These are phyloP conservation scores for Apodemia duryi DNA, from an alignment of 2,888 invertebrate species.

Conservation along the genomic window DNA sequence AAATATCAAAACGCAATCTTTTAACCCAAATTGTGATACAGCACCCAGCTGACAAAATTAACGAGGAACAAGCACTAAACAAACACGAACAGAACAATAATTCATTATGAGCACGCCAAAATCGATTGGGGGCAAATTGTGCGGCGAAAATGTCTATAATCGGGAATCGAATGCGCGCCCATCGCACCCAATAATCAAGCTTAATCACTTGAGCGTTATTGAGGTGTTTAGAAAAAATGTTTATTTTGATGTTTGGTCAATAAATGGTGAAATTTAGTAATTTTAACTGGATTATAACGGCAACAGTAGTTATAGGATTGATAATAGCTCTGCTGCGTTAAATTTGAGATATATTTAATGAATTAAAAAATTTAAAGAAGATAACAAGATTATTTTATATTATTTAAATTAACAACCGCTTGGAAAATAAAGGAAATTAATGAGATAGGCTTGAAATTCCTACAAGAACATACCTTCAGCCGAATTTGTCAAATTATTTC, in stretches of 20 bases:
- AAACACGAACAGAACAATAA: slow-evolving; percentile 56
- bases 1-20: neutral
- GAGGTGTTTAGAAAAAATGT: slow-evolving; percentile 9
- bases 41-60: slow-evolving; percentile 3
- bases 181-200: slow-evolving; percentile 60
- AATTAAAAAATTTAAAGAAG: no score
- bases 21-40: neutral
- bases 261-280: slow-evolving; percentile 8
- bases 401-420: no score
- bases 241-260: slow-evolving; percentile 12
- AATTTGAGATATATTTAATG: no score
- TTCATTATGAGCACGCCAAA: slow-evolving; percentile 63
- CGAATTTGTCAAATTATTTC: no score
- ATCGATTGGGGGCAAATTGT: slow-evolving; percentile 54
- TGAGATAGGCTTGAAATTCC: no score
- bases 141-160: slow-evolving; percentile 68
- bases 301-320: neutral
- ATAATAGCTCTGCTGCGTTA: neutral
- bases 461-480: no score
- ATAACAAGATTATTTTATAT: no score
- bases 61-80: slow-evolving; percentile 18
- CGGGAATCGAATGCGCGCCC: slow-evolving; percentile 53
- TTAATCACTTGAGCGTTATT: slow-evolving; percentile 46
- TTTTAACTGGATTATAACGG: neutral
- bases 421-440: no score